phyloP scores from a whole-genome alignment of 2,888 invertebrate species.

The Eupithecia tripunctaria region DNA sequence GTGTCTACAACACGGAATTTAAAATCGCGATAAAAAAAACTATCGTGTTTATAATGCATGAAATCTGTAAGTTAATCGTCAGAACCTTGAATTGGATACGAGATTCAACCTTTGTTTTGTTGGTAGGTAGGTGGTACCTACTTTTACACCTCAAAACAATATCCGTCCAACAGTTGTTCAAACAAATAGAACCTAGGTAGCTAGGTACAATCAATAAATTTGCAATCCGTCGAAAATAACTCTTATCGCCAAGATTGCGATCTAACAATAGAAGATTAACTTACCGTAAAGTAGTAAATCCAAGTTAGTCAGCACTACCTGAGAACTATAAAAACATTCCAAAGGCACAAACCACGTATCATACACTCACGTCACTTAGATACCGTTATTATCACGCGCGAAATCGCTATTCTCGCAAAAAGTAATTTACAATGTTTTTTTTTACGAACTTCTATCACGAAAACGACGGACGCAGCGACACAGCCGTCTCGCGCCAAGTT shows the following conservation, averaged over 20 bases:
- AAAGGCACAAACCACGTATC: constrained; percentile 54
- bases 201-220: constrained; percentile 25
- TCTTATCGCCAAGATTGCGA: constrained; percentile 26
- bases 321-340: constrained; percentile 71
- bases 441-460: constrained; percentile 76
- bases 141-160: constrained; percentile 12
- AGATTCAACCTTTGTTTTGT: constrained; percentile 21
- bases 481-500: constrained; percentile 48
- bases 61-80: constrained; percentile 25
- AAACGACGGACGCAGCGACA: constrained; percentile 46
- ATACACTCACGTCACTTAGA: constrained; percentile 44
- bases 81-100: constrained; percentile 26
- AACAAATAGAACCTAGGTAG: constrained; percentile 28
- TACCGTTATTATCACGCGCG: constrained; percentile 43
- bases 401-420: constrained; percentile 46
- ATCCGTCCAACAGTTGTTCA: constrained; percentile 30
- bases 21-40: constrained; percentile 4
- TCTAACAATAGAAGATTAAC: constrained; percentile 41
- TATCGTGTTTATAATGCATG: constrained; percentile 16
- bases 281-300: constrained; percentile 47
- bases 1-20: constrained; percentile 32
- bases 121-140: neutral
- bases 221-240: constrained; percentile 18
- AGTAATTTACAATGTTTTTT: constrained; percentile 63
- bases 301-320: constrained; percentile 51